Evolutionary conservation across 2,113 vertebrate species (phyloP).

Genomic region (Amphilophus citrinellus): DNA sequence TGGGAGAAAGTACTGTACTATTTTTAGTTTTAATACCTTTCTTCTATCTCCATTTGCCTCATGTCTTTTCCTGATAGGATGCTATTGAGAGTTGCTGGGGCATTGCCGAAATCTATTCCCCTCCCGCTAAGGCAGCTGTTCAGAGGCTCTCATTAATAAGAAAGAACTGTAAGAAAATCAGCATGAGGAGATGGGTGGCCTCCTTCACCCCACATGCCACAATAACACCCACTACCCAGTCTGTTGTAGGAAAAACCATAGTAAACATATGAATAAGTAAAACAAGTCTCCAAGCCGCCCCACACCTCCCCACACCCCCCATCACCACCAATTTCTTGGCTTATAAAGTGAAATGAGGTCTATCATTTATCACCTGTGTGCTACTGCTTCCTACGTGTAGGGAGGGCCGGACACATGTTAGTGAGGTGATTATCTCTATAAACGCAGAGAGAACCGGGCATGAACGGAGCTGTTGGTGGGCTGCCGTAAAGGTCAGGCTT

Average conservation of each 20-base stretch:
- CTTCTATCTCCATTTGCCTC: slow-evolving; percentile 63
- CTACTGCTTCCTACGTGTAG: neutral
- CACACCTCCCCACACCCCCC: neutral
- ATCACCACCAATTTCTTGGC: slow-evolving; percentile 1
- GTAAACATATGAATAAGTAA: slow-evolving; percentile 27
- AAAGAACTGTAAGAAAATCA: slow-evolving; percentile 45
- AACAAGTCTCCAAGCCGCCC: neutral
- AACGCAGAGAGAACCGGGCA: neutral
- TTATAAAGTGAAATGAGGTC: slow-evolving; percentile 60
- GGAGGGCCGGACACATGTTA: slow-evolving; percentile 21
- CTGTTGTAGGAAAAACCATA: slow-evolving; percentile 36
- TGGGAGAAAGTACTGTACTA: slow-evolving; percentile 14
- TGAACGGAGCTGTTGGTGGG: slow-evolving; percentile 44
- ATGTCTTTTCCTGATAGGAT: slow-evolving; percentile 49
- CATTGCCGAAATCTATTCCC: slow-evolving; percentile 64
- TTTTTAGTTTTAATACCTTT: slow-evolving; percentile 57
- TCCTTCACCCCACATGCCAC: slow-evolving; percentile 1
- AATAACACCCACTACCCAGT: slow-evolving; percentile 30
- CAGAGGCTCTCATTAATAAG: slow-evolving; percentile 69
- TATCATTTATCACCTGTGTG: slow-evolving; percentile 47
- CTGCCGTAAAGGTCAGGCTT: slow-evolving; percentile 62
- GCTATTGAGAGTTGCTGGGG: slow-evolving; percentile 51
- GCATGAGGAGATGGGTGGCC: slow-evolving; percentile 29
- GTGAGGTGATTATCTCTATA: slow-evolving; percentile 60
- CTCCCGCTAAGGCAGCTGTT: slow-evolving; percentile 64